A percentile compares a stretch with the other conserved stretches of the same genome.
These are phyloP conservation scores for Drosophila carrolli DNA, from an alignment of 1,140 invertebrate genomes.

Conservation along the genomic window DNA sequence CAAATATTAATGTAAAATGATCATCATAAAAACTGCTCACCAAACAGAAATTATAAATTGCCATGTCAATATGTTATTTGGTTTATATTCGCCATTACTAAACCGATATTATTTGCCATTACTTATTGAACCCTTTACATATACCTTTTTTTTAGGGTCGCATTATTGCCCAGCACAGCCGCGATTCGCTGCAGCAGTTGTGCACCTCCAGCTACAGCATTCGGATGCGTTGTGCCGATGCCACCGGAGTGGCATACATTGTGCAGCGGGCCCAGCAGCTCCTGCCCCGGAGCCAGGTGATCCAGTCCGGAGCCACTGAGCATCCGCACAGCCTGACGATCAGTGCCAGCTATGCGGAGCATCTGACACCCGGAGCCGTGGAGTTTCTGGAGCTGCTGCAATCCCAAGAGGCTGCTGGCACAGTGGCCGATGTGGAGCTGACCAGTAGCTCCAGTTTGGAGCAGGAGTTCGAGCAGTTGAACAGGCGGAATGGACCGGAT, in stretches of 20 bases:
- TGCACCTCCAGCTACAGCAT: slow-evolving; percentile 71
- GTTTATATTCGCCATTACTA: too few relatives aligned
- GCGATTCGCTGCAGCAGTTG: slow-evolving; percentile 68
- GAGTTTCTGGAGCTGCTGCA: slow-evolving; percentile 64
- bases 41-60: too few relatives aligned
- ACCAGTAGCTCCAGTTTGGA: slow-evolving; percentile 67
- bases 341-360: slow-evolving; percentile 55
- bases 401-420: slow-evolving; percentile 26
- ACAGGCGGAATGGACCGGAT: slow-evolving; percentile 41
- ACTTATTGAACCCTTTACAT: too few relatives aligned
- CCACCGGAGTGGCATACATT: slow-evolving; percentile 21
- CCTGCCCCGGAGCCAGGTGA: slow-evolving; percentile 39
- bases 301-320: slow-evolving; percentile 13
- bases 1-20: too few relatives aligned
- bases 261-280: slow-evolving; percentile 39
- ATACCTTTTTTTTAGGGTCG: slow-evolving; percentile 55
- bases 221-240: slow-evolving; percentile 56
- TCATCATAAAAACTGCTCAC: too few relatives aligned
- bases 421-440: slow-evolving; percentile 53
- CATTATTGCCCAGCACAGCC: slow-evolving; percentile 79
- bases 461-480: slow-evolving; percentile 72
- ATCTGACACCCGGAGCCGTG: slow-evolving; percentile 45
- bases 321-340: slow-evolving; percentile 35
- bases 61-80: too few relatives aligned
- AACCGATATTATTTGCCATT: too few relatives aligned